Evolutionary conservation across 1,140 invertebrate genomes (phyloP), one percentile per base, ranked within the genome.

Genomic region (Vollenhovia emeryi): DNA sequence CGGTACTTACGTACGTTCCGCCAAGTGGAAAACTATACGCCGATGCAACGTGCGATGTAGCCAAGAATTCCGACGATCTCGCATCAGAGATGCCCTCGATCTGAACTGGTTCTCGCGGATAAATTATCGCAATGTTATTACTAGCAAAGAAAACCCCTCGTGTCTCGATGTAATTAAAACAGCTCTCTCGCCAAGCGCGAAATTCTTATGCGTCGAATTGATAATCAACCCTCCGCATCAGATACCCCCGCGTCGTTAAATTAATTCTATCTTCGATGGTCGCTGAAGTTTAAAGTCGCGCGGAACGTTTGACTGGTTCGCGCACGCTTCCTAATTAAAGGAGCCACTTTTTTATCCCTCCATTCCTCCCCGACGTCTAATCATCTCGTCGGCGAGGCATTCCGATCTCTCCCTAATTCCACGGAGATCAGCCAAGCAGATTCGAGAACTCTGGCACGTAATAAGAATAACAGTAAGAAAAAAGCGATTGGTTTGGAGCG

Each of bases 401-500:
- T 36, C 74, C 48, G 30, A 11, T 9, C 40, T 18, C 33, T 66
- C 6, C 13, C 45, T 24, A 48, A 76, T 75, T 86, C 66, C 71
- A 84, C 45, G 40, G 52, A 21, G 57, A 84, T 62, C 78, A 13
- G 15, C n/a, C 60, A 48, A n/a, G 68, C 50, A 9, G 45, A 55
- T 85, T 68, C 45, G 18, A 78, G 52, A 48, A 30, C 15, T 43
- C 45, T 8, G 82, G 13, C 43, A 36, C 27, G 40, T 87, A 73
- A 78, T 79, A 75, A 84, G 24, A 48, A 87, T 68, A 75, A 90
- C 55, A 74, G 64, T 55, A 75, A 60, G 86, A 75, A 64, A 48
- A 57, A 69, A 24, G 18, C 36, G 66, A 73, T 43, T 21, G 68
- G 18, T 30, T 73, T 27, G 11, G 24, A 68, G 7, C 55, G 48